phyloP scores from a whole-genome alignment of 2,797 vertebrate genomes.

The Centroberyx gerrardi region DNA sequence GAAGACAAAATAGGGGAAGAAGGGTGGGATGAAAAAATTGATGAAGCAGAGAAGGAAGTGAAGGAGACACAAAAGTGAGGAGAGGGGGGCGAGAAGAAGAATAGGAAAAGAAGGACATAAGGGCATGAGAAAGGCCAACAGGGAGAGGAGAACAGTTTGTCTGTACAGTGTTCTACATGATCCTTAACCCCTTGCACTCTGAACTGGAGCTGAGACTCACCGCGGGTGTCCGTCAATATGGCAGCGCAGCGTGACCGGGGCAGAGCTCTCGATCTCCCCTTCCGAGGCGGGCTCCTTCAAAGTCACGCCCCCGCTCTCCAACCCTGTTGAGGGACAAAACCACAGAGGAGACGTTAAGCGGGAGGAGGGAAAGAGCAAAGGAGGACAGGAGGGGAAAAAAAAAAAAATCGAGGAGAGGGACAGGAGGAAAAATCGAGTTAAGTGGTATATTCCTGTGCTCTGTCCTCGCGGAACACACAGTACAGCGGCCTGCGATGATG shows the following conservation, averaged over 20 bases:
- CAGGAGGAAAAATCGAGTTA: constrained; percentile 63
- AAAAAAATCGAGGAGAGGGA: constrained; percentile 36
- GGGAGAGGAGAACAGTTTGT: constrained; percentile 13
- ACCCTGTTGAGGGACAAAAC: constrained; percentile 84
- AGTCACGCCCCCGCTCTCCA: constrained; percentile 92
- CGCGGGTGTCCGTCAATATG: constrained; percentile 97
- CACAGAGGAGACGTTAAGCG: constrained; percentile 39
- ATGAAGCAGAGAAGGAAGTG: background rate
- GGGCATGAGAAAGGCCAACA: constrained; percentile 41
- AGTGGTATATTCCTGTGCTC: constrained; percentile 54
- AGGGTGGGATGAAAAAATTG: background rate
- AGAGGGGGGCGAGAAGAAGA: background rate
- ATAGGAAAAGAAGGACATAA: constrained; percentile 14
- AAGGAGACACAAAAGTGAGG: background rate
- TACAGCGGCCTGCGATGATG: background rate
- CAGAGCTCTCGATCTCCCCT: constrained; percentile 91
- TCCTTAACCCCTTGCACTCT: constrained; percentile 34
- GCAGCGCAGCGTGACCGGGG: constrained; percentile 90
- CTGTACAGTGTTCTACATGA: constrained; percentile 14
- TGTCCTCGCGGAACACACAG: constrained; percentile 29
- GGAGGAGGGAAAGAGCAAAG: constrained; percentile 1
- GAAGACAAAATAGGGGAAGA: background rate
- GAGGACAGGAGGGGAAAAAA: constrained; percentile 7
- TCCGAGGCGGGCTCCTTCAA: constrained; percentile 90
- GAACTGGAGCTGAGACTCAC: constrained; percentile 83